Percentiles rank a stretch among this genome's conserved stretches.
These are phyloP conservation scores for Meta bourneti DNA, from an alignment of 2,888 invertebrate species.

Conservation along the genomic window DNA sequence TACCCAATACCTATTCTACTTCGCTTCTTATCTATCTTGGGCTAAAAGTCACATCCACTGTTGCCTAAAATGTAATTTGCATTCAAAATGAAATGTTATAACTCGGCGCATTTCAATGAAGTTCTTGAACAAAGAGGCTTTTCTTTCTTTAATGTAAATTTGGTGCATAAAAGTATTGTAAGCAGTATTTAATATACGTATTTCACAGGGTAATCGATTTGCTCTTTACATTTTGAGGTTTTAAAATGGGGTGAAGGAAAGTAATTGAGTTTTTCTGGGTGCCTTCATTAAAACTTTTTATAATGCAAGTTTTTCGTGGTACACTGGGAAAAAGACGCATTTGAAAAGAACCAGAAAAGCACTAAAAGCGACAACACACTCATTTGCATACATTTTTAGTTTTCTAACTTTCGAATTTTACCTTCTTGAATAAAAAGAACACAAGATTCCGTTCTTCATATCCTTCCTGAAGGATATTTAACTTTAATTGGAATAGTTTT, in stretches of 20 bases:
- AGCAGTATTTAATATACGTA: conserved; percentile 32
- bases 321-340: not conserved
- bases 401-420: too few relatives aligned
- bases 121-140: not conserved
- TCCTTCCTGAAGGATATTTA: too few relatives aligned
- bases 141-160: not conserved
- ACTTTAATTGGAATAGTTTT: too few relatives aligned
- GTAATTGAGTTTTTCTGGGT: not conserved
- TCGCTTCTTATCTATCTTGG: not conserved
- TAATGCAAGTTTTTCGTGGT: not conserved
- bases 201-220: conserved; percentile 12
- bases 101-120: not conserved
- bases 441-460: too few relatives aligned
- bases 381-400: too few relatives aligned
- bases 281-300: not conserved
- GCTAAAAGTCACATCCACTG: not conserved
- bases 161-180: not conserved
- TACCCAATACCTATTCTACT: not conserved
- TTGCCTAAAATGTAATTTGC: conserved; percentile 22
- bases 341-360: not conserved
- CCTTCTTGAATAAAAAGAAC: too few relatives aligned
- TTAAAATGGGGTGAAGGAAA: not conserved
- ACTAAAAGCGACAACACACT: too few relatives aligned
- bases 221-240: not conserved
- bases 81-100: conserved; percentile 9